phyloP scores from a whole-genome alignment of 2,797 vertebrate genomes.

The Emydoidea blandingii region DNA sequence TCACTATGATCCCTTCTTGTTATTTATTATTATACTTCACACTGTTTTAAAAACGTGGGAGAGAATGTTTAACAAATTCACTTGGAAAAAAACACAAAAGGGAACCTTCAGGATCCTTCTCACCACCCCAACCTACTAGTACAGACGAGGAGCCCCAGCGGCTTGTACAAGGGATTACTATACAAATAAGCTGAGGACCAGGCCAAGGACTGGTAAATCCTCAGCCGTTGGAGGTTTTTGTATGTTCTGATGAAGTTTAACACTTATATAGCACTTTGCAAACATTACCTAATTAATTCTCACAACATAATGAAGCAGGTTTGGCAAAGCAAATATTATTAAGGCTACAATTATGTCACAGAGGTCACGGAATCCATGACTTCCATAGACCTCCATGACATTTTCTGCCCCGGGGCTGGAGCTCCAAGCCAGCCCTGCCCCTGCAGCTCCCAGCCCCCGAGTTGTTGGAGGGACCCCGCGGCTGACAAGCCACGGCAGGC shows the following conservation, averaged over 20 bases:
- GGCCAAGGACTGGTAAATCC: neutral
- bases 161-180: neutral
- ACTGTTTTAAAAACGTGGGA: conserved; percentile 12
- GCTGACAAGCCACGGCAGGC: too few species aligned
- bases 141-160: neutral
- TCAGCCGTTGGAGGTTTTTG: rapidly evolving
- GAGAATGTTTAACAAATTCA: neutral
- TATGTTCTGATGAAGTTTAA: neutral
- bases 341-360: too few species aligned
- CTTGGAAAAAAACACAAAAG: neutral
- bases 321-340: neutral
- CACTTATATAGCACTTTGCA: neutral
- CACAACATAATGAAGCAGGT: neutral
- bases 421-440: too few species aligned
- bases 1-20: neutral
- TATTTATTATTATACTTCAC: conserved; percentile 26
- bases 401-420: too few species aligned
- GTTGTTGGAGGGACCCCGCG: too few species aligned
- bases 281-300: neutral
- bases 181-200: neutral
- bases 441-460: too few species aligned
- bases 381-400: too few species aligned
- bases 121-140: too few species aligned
- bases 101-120: neutral
- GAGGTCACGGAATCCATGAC: too few species aligned